Percentiles rank a stretch among this genome's conserved stretches.
Conservation (phyloP, 2,113 vertebrate species). For the Tringa solitaria region DNA sequence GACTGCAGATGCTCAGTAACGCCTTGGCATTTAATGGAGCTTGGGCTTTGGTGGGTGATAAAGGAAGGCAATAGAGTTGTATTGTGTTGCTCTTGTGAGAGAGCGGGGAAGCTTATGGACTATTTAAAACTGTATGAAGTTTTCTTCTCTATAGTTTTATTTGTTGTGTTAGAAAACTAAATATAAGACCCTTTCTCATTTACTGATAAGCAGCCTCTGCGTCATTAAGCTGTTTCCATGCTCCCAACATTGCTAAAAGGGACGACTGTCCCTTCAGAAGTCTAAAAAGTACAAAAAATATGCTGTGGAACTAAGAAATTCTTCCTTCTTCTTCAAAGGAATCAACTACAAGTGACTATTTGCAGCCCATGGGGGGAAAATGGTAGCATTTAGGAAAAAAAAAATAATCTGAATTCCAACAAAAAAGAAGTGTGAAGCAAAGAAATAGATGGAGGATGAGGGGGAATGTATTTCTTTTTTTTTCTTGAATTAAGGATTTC, state of each 20-base stretch:
- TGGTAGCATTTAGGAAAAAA: background rate
- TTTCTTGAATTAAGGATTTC: background rate
- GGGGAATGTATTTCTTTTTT: background rate
- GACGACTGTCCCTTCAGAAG: background rate
- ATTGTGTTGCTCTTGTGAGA: background rate
- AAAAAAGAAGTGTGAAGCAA: background rate
- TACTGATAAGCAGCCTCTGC: background rate
- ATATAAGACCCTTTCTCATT: background rate
- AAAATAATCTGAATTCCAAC: background rate
- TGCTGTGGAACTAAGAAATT: background rate
- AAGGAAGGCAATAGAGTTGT: background rate
- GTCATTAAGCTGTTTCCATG: background rate
- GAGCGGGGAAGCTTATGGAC: background rate
- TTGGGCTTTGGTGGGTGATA: background rate
- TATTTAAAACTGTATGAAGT: background rate
- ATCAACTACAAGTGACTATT: background rate
- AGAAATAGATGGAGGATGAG: background rate
- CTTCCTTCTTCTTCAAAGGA: background rate
- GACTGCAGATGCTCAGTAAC: background rate
- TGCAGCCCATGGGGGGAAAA: background rate
- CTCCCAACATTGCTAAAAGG: background rate
- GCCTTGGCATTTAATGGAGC: background rate
- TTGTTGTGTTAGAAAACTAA: background rate
- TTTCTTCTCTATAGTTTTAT: background rate
- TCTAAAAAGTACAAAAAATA: background rate